Evolutionary conservation across 2,888 invertebrate species (phyloP).

Genomic region (Agrotis clavis): DNA sequence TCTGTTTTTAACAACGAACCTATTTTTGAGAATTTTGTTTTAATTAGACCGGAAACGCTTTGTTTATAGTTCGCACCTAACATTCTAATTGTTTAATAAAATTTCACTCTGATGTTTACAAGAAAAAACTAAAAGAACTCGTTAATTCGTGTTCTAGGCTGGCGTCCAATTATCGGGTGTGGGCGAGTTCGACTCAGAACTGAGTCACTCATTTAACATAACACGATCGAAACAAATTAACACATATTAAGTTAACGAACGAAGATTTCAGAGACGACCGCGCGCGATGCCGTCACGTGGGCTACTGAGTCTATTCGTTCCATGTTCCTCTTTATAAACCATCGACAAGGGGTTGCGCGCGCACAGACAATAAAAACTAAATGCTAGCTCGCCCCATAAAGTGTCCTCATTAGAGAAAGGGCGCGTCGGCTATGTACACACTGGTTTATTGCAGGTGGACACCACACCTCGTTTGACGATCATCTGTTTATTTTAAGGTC

Average conservation of each 20-base stretch:
- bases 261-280: slow-evolving; percentile 65
- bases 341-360: slow-evolving; percentile 84
- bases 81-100: slow-evolving; percentile 68
- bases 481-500: slow-evolving; percentile 90
- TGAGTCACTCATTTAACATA: slow-evolving; percentile 84
- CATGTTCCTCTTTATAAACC: slow-evolving; percentile 84
- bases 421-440: slow-evolving; percentile 84
- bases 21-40: slow-evolving; percentile 4
- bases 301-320: slow-evolving; percentile 76
- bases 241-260: slow-evolving; percentile 77
- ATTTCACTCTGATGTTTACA: slow-evolving; percentile 71
- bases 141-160: slow-evolving; percentile 85
- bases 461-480: slow-evolving; percentile 85
- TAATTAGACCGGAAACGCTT: slow-evolving; percentile 38
- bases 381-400: slow-evolving; percentile 87
- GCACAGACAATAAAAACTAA: slow-evolving; percentile 87
- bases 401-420: slow-evolving; percentile 89
- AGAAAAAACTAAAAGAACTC: slow-evolving; percentile 74
- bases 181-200: slow-evolving; percentile 73
- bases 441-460: slow-evolving; percentile 85
- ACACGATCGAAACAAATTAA: slow-evolving; percentile 80
- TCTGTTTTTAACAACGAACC: slow-evolving; percentile 2
- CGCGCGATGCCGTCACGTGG: slow-evolving; percentile 74
- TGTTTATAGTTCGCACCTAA: slow-evolving; percentile 50
- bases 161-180: slow-evolving; percentile 83